These are phyloP conservation scores for Passerina amoena DNA, from an alignment of 2,113 vertebrate species.

Conservation along the genomic window DNA sequence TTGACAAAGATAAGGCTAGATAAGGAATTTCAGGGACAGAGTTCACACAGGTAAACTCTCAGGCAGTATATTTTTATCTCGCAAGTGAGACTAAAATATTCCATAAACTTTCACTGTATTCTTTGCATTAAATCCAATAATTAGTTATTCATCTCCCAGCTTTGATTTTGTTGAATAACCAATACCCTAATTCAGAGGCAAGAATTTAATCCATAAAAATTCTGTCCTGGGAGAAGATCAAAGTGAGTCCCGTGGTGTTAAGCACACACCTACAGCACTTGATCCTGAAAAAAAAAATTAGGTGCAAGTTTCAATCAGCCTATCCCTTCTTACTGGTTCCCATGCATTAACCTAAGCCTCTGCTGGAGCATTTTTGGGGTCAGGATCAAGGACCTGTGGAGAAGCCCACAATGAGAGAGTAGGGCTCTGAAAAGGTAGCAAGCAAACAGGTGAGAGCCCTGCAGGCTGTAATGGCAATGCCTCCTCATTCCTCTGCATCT, in stretches of 20 bases:
- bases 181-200: not conserved
- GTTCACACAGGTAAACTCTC: not conserved
- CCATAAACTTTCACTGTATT: not conserved
- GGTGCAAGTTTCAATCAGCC: not conserved
- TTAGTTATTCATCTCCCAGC: not conserved
- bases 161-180: conserved; percentile 27
- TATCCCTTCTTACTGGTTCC: not conserved
- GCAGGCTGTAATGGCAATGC: not conserved
- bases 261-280: not conserved
- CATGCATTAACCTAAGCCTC: not conserved
- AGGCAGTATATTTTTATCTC: not conserved
- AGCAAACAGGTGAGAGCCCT: rapidly evolving
- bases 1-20: not conserved
- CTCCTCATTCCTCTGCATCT: not conserved
- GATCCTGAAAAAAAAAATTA: not conserved
- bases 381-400: not conserved
- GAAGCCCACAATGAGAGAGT: not conserved
- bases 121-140: not conserved
- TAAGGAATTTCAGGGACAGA: not conserved
- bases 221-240: conserved; percentile 11
- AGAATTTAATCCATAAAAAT: conserved; percentile 14
- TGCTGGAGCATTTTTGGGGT: not conserved
- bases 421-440: not conserved
- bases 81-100: not conserved
- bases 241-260: not conserved